phyloP scores from a whole-genome alignment of 1,140 invertebrate genomes.

The Delia radicum region DNA sequence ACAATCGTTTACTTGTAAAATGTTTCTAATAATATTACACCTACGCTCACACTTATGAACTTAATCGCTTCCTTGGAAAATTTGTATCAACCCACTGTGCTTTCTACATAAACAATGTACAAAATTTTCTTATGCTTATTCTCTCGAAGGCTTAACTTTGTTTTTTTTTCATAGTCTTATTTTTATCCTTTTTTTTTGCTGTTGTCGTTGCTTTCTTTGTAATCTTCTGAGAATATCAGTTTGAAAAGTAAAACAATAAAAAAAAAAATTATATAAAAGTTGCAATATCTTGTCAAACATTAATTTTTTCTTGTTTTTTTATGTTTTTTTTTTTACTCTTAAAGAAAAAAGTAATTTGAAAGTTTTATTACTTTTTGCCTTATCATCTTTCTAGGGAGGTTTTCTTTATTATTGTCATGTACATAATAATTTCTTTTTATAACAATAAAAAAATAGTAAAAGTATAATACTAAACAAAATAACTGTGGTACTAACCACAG shows the following conservation, averaged over 20 bases:
- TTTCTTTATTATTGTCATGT: slow-evolving; percentile 20
- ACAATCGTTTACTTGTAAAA: no score
- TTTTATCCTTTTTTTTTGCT: not conserved
- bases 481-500: not conserved
- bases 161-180: not conserved
- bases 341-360: slow-evolving; percentile 28
- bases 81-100: not conserved
- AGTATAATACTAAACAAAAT: not conserved
- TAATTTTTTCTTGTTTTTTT: slow-evolving; percentile 12
- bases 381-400: slow-evolving; percentile 26
- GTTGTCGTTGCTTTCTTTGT: not conserved
- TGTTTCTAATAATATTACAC: no score
- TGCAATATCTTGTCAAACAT: slow-evolving; percentile 18
- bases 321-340: not conserved
- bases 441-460: not conserved
- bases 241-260: not conserved
- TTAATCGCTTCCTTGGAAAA: no score
- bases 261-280: not conserved
- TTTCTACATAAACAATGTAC: not conserved
- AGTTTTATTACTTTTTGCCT: slow-evolving; percentile 30
- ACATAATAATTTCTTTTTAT: slow-evolving; percentile 16
- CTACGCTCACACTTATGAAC: no score
- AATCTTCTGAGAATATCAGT: slow-evolving; percentile 1
- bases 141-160: not conserved
- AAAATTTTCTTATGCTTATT: not conserved